phyloP scores from a whole-genome alignment of 1,140 invertebrate species.

The Protaetia brevitarsis region DNA sequence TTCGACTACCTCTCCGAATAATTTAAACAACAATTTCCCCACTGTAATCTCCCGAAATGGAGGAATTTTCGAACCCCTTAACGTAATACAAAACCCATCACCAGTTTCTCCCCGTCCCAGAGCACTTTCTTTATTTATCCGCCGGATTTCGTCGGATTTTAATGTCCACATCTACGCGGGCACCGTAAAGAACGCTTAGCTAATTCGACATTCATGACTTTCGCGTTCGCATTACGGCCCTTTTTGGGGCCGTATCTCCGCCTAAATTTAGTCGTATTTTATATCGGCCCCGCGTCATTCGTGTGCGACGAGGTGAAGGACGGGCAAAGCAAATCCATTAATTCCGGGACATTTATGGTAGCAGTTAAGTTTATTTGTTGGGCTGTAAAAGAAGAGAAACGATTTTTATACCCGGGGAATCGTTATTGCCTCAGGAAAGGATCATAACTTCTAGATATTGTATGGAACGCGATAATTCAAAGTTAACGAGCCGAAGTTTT shows the following conservation, averaged over 20 bases:
- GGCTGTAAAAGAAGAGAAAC: background rate
- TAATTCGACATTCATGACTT: constrained; percentile 13
- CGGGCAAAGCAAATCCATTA: background rate
- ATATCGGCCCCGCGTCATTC: constrained; percentile 1
- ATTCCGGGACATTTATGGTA: background rate
- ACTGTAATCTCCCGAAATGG: too few species aligned
- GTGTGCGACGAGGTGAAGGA: background rate
- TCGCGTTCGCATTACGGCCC: background rate
- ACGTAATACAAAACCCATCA: background rate
- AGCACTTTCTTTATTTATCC: background rate
- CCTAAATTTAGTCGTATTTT: constrained; percentile 9
- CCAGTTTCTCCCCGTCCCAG: background rate
- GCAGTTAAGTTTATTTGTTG: constrained; percentile 10
- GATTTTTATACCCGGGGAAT: background rate
- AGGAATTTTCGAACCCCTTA: too few species aligned
- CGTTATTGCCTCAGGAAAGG: background rate
- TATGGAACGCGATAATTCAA: constrained; percentile 5
- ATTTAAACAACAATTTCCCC: too few species aligned
- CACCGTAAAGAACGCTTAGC: constrained; percentile 3
- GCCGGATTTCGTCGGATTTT: background rate
- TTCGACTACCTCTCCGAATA: too few species aligned
- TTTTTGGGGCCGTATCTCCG: background rate
- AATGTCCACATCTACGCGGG: background rate
- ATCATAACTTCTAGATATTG: background rate
- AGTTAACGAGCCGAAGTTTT: constrained; percentile 12